phyloP scores from a whole-genome alignment of 2,888 invertebrate species.

The Melanargia galathea region DNA sequence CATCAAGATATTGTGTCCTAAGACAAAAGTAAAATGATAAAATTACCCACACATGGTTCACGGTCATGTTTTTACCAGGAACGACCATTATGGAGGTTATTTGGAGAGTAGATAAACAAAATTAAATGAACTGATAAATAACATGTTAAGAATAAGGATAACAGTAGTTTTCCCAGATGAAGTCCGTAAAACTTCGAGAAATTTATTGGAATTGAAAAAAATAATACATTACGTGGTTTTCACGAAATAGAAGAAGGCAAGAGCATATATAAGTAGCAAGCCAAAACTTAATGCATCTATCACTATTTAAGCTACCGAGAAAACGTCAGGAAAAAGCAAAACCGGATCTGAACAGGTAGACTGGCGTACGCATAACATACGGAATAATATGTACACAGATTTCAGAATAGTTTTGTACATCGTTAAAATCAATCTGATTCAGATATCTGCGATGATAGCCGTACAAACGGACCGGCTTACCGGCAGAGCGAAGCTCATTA shows the following conservation, averaged over 20 bases:
- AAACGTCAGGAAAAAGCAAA: neutral
- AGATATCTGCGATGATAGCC: conserved; percentile 31
- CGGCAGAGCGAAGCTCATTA: conserved; percentile 28
- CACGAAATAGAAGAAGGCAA: neutral
- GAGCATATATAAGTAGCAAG: neutral
- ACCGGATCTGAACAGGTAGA: conserved; percentile 3
- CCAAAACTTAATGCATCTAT: neutral
- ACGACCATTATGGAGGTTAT: conserved; percentile 30
- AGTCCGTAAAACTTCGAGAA: no score
- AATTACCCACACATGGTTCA: conserved; percentile 49
- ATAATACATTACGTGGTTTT: neutral
- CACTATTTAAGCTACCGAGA: neutral
- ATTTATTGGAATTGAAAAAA: no score
- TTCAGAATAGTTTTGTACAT: conserved; percentile 21
- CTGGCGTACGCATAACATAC: neutral
- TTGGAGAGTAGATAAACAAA: neutral
- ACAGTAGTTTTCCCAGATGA: neutral
- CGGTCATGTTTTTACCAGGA: conserved; percentile 56
- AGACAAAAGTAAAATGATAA: conserved; percentile 58
- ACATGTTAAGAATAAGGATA: neutral
- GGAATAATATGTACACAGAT: conserved; percentile 15
- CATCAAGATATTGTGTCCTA: conserved; percentile 66
- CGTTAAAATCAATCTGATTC: conserved; percentile 27
- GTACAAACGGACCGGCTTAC: conserved; percentile 17
- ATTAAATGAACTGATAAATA: conserved; percentile 13